phyloP scores from a whole-genome alignment of 2,113 vertebrate genomes.

The Myrmecophaga tridactyla region DNA sequence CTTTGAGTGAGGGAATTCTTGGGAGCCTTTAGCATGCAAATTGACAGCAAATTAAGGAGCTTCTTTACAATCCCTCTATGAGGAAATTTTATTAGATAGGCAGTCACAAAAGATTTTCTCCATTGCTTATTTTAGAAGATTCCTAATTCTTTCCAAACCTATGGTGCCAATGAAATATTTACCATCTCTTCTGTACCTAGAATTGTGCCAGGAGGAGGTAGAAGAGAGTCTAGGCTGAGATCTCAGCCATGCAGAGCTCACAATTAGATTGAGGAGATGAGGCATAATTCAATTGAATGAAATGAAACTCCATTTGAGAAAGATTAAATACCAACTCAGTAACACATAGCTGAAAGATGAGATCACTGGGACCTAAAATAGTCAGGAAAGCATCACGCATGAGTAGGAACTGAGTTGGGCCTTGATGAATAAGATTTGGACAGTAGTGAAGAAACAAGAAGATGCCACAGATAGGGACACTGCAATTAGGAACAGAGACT shows the following conservation, averaged over 20 bases:
- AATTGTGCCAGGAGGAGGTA: neutral
- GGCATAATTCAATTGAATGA: no score
- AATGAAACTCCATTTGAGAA: neutral
- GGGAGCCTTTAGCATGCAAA: neutral
- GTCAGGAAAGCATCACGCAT: neutral
- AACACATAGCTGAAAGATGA: neutral
- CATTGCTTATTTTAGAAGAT: neutral
- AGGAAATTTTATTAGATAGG: neutral
- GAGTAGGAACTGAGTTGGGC: neutral
- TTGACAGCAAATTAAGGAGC: neutral
- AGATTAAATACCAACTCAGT: neutral
- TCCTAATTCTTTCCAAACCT: neutral
- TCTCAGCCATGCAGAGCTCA: neutral
- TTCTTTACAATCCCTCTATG: neutral
- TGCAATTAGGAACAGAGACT: neutral
- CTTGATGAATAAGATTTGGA: neutral
- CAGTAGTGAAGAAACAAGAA: neutral
- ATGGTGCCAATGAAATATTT: neutral
- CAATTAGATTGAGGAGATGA: neutral
- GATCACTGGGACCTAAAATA: neutral
- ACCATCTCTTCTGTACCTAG: neutral
- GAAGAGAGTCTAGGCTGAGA: neutral
- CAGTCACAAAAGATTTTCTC: neutral
- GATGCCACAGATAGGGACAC: neutral
- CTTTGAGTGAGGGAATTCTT: neutral